Percentiles rank a stretch among this genome's conserved stretches.
phyloP scores from a whole-genome alignment of 2,888 invertebrate genomes.

The Platycnemis pennipes region DNA sequence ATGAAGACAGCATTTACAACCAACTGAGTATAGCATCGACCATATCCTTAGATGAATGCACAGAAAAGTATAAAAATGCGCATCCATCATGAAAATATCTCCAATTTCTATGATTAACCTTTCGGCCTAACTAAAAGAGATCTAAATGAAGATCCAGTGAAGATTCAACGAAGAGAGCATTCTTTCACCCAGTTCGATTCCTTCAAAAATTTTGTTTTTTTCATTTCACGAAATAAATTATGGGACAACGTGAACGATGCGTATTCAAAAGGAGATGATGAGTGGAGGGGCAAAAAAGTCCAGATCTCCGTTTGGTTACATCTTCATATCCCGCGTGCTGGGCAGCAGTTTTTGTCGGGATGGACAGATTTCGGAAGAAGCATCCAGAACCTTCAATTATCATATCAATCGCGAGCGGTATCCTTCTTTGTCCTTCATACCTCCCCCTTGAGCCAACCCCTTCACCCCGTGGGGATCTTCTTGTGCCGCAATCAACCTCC shows the following conservation, averaged over 20 bases:
- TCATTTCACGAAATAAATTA: background rate
- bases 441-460: background rate
- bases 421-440: background rate
- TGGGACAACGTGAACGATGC: background rate
- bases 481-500: background rate
- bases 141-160: background rate
- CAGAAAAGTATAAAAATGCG: background rate
- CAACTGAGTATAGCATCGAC: too few species aligned
- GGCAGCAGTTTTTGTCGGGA: background rate
- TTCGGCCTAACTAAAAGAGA: background rate
- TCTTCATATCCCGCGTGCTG: background rate
- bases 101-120: background rate
- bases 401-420: conserved; percentile 36
- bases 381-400: conserved; percentile 46
- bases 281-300: conserved; percentile 8
- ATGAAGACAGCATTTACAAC: too few species aligned
- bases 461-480: background rate
- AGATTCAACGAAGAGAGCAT: too few species aligned
- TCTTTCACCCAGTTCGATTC: too few species aligned
- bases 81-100: background rate
- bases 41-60: too few species aligned
- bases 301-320: conserved; percentile 30
- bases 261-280: conserved; percentile 3
- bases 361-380: conserved; percentile 23
- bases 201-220: background rate